Base-by-base conservation (phyloP, 2,113 vertebrate genomes). In the Alethe castanea region DNA sequence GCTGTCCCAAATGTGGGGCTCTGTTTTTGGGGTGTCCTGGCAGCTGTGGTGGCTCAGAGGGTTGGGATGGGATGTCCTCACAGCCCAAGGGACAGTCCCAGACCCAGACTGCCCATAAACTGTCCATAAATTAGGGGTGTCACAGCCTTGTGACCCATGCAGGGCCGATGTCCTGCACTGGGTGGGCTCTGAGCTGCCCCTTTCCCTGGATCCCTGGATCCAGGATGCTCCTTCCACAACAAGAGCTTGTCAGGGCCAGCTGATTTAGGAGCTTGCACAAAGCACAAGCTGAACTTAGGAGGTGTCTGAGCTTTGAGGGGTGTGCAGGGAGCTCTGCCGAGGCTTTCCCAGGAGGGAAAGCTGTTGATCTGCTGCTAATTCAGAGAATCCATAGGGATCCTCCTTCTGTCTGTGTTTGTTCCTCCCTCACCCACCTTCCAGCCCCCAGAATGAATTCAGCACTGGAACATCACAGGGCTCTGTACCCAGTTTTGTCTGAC, bases 401-500 rank as follows among this genome's bases (percentile, higher is more conserved):
- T 60, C 31, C 61, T 67, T 36, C 73, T 80, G 4, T 4, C 70
- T 69, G 2, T 76, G 33, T 80, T 83, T 77, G n/a, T 72, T 38
- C 70, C 56, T 89, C 33, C 77, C 80, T 86, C 94, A 53, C 67
- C 80, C 54, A 92, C 83, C 86, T 87, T 73, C 73, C 84, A 88
- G 47, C 73, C 74, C 62, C 77, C 66, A 29, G 82, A 50, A 81
- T 29, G 62, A 80, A 33, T 76, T 88, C 24, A 38, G 54, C 62
- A 3, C 79, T 62, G 82, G 62, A 59, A 83, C 42, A 88, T 60
- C 84, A 9, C 33, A 16, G 42, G 45, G 59, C 69, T 86, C 70
- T 84, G 65, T 60, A 19, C 26, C 61, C 87, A 25, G 79, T 86
- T 95, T 92, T 93, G 94, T 94, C 11, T 91, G 91, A 96, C 96